Evolutionary conservation across 2,888 invertebrate species (phyloP), one percentile per base, ranked within the genome.

Genomic region (Drosophila multiciliata): DNA sequence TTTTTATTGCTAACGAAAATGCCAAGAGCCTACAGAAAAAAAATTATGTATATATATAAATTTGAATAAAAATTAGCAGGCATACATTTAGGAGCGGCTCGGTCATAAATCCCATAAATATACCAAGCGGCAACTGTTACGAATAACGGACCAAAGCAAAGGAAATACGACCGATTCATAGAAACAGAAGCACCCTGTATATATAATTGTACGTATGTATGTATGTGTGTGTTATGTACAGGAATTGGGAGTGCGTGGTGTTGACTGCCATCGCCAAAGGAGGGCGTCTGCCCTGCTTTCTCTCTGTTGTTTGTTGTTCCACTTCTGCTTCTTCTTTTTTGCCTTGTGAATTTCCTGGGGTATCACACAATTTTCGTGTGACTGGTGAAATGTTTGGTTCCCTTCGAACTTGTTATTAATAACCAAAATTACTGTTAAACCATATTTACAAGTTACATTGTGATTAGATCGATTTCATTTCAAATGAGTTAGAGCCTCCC

Each of bases 31-130:
- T 8, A 26, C 48, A 49, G 29, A 42, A 49, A 64, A 71, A 71
- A 65, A 68, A 45, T 55, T 48, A 59, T 45, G 61, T 70, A 29
- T 70, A 63, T 70, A 29, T 70, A 74, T 57, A 74, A 82, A 88
- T 85, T 85, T 85, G 90, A 90, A 85, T 85, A 85, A 86, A 85
- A 85, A 85, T 85, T 85, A 85, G 90, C 89, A 80, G 74, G 90
- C 86, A 90, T 90, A 90, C 83, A 85, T 90, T 86, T 86, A 76
- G 88, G 86, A 80, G 84, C 77, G 76, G 72, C 68, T 52, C 65
- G 29, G 73, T 72, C 75, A 78, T 75, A 87, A 86, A 76, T 73
- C 75, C 73, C 77, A 74, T 82, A 89, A 90, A 87, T 90, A 83
- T 90, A 76, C 78, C 83, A 83, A 81, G 78, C 80, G 78, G 84